Percentiles rank a stretch among this genome's conserved stretches.
phyloP scores from a whole-genome alignment of 2,797 vertebrate genomes.

The Melopsittacus undulatus region DNA sequence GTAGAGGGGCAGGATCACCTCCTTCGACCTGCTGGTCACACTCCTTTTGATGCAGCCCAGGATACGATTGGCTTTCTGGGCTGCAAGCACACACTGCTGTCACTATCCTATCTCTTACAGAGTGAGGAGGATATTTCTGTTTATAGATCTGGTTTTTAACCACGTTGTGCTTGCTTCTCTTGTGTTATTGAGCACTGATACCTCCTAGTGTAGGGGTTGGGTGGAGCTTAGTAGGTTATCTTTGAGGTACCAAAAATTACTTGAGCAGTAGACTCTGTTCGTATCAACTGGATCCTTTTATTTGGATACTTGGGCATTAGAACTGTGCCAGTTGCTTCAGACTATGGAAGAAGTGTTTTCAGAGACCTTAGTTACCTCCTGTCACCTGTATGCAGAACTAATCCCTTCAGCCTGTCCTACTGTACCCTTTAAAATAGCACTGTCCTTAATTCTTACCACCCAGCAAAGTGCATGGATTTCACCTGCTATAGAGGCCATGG shows the following conservation, averaged over 20 bases:
- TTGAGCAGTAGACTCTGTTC: background rate
- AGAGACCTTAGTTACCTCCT: background rate
- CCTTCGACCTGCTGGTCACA: too few relatives aligned
- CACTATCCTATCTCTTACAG: background rate
- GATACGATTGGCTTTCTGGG: too few relatives aligned
- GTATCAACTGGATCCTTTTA: background rate
- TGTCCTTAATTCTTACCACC: background rate
- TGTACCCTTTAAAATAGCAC: background rate
- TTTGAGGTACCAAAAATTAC: background rate
- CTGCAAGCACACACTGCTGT: too few relatives aligned
- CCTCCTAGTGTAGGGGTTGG: background rate
- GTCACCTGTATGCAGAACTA: background rate
- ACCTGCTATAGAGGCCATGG: background rate
- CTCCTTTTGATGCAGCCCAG: too few relatives aligned
- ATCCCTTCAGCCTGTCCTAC: background rate
- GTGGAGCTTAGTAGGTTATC: background rate
- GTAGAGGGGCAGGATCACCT: too few relatives aligned
- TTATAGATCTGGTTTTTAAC: background rate
- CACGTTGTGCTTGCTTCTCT: background rate
- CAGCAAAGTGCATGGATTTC: background rate
- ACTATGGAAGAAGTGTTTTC: background rate
- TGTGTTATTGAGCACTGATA: background rate
- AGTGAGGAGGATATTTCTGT: background rate
- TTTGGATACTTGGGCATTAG: background rate
- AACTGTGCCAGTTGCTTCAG: background rate